Base-by-base conservation (phyloP, 1,140 invertebrate genomes). In the Popillia japonica region DNA sequence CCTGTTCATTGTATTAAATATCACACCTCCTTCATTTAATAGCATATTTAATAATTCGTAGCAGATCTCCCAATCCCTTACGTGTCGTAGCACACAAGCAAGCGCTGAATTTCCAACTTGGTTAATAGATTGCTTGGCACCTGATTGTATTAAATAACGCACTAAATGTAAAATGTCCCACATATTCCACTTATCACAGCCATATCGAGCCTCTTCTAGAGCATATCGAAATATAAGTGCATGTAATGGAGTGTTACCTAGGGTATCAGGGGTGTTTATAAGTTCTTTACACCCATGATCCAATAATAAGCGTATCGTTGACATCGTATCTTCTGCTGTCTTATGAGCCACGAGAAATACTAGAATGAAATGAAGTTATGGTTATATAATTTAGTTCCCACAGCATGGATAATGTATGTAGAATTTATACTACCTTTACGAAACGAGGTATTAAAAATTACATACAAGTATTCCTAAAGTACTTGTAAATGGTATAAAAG, bases 31-130 rank as follows among this genome's bases (percentile, higher is more conserved):
- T 84, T 93, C 90, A 80, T 90, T 89, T 6, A 94, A 87, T 48
- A 94, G 85, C 92, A 94, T 94, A 78, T 91, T 91, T 23, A 94
- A 86, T 59, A 94, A 84, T 82, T 93, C 92, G 84, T 92, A 93
- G 72, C 92, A 91, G 77, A 94, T 93, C 83, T 94, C 93, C 92
- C 92, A 94, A 83, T 94, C 93, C n/a, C 92, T 85, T 8, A 94
- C 89, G 85, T 94, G 93, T n/a, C 92, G 86, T 78, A 94, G 86
- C 2, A 93, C 92, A 83, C 92, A 93, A 3, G 92, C 92, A 59
- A 94, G 86, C 8, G 92, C 93, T 77, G 91, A 92, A 86, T 94
- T 94, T 14, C 92, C 92, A 2, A 89, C 86, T 80, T 93, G 91
- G 85, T 94, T 94, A 44, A 93, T 93, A 23, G 91, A 92, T 22